Conservation (phyloP, 2,888 invertebrate genomes). For the Bembecia ichneumoniformis region DNA sequence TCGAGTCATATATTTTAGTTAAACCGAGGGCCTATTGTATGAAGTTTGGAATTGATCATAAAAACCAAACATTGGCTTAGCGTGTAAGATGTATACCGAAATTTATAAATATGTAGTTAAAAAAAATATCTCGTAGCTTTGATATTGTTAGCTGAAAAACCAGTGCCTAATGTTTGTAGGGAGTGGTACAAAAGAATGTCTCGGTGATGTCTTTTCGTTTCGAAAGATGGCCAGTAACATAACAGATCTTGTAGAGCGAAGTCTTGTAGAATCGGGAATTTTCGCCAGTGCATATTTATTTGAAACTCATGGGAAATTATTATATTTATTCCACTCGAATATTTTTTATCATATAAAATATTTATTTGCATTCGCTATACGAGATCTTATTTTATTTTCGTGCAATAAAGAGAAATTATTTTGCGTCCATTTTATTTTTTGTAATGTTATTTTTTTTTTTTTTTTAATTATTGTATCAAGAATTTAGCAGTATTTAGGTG, state of each 20-base stretch:
- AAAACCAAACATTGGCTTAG: constrained; percentile 12
- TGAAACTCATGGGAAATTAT: too few relatives aligned
- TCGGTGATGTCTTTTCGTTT: constrained; percentile 7
- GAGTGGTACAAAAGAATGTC: constrained; percentile 17
- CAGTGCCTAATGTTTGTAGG: constrained; percentile 60
- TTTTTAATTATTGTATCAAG: constrained; percentile 30
- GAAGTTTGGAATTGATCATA: neutral
- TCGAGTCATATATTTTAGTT: neutral
- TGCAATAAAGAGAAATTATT: constrained; percentile 67
- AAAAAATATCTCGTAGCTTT: constrained; percentile 42
- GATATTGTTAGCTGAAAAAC: constrained; percentile 57
- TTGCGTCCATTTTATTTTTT: constrained; percentile 61
- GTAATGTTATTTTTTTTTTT: constrained; percentile 21
- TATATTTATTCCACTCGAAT: too few relatives aligned
- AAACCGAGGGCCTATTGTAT: neutral
- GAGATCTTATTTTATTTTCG: constrained; percentile 19
- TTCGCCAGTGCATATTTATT: too few relatives aligned
- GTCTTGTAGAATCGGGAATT: too few relatives aligned
- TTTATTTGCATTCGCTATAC: too few relatives aligned
- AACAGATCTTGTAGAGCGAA: too few relatives aligned
- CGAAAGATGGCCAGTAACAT: constrained; percentile 18
- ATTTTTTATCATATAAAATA: too few relatives aligned
- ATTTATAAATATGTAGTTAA: constrained; percentile 22
- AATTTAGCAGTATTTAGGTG: constrained; percentile 57
- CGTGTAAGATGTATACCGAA: constrained; percentile 47